phyloP scores from a whole-genome alignment of 2,113 vertebrate species.

The Rhinopomastus cyanomelas region DNA sequence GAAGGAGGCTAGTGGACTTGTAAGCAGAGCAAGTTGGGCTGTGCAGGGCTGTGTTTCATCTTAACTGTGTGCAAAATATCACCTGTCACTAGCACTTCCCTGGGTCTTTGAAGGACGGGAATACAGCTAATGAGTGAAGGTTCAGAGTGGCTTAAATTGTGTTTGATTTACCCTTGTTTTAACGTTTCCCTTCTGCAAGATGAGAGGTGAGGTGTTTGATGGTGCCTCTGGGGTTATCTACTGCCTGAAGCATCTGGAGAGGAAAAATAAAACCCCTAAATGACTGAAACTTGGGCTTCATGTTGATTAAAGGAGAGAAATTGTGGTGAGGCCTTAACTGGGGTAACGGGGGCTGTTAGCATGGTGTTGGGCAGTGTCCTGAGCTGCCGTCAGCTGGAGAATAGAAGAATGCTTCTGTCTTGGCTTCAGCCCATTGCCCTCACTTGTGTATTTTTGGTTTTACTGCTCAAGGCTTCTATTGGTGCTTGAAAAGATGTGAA shows the following conservation, averaged over 20 bases:
- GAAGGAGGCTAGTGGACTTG: neutral
- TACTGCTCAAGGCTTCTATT: neutral
- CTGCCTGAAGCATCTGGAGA: neutral
- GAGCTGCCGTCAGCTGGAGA: neutral
- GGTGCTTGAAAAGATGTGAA: neutral
- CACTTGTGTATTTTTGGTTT: neutral
- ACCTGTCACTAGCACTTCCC: neutral
- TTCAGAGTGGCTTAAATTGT: neutral
- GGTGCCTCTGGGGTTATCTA: neutral
- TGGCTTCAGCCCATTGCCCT: neutral
- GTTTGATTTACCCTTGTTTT: neutral
- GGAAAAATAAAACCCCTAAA: neutral
- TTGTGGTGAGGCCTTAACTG: neutral
- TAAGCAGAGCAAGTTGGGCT: neutral
- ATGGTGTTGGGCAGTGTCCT: neutral
- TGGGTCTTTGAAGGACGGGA: neutral
- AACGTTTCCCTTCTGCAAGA: neutral
- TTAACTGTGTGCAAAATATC: neutral
- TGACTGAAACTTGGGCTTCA: neutral
- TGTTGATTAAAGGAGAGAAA: neutral
- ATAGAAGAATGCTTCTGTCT: neutral
- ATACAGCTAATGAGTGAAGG: neutral
- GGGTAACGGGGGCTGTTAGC: neutral
- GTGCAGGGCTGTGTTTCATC: neutral
- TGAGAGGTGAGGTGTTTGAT: neutral